Base-by-base conservation (phyloP, 1,140 invertebrate species). In the Drosophila nigromelanica region DNA sequence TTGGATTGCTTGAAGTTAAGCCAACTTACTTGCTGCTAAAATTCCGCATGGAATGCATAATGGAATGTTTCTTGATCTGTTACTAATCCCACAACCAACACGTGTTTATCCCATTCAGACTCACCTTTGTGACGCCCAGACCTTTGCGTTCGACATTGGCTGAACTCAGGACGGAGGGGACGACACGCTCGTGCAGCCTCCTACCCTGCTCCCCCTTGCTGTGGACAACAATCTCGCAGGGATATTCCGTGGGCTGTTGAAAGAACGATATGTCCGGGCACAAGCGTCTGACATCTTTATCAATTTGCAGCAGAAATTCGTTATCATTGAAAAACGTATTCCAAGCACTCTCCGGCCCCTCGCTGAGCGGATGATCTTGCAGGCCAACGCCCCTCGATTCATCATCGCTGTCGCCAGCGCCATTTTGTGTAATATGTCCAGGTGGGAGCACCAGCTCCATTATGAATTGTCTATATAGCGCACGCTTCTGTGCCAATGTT, bases 201-300 rank as follows among this genome's bases (percentile, higher is more conserved):
- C 97, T 96, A 2, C 81, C 82, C 18, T 87, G 81, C 27, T 95
- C 94, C 4, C 95, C 96, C 85, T 94, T 95, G 78, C 94, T 95
- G 91, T 94, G 93, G 2, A 96, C 95, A 80, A 97, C 95, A 78
- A 94, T 94, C 70, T 93, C 78, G 89, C 96, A 97, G 15, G 97
- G 97, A 93, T 95, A 98, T 59, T 98, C 96, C 6, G 97, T 98
- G 6, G 97, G 89, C 48, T 92, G 96, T 93, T 99, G 98, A 92
- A 99, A 99, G 92, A 99, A 99, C 61, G 97, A 98, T 91, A 99
- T 98, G 91, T 99, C 98, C 50, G 98, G 98, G 93, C 97, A 99
- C 0, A 99, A 90, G 18, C 98, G 94, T 73, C 97, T 94, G 15
- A 99, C 98, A 93, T 99, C 98, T 92, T 99, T 99, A 92, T 99